phyloP scores from a whole-genome alignment of 2,797 vertebrate species.

The Luscinia luscinia region DNA sequence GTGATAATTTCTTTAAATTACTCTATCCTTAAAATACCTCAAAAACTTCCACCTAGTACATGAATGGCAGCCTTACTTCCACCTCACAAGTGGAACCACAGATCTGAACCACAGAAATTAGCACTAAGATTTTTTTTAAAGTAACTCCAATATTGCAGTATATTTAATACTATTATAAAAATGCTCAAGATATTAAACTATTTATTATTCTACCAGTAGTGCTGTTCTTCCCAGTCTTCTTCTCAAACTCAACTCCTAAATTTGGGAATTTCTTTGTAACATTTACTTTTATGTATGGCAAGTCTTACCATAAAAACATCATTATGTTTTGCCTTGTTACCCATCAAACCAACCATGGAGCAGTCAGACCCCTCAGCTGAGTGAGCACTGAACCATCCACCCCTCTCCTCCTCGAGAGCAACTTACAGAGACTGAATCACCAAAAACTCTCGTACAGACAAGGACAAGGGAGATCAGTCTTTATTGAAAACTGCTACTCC shows the following conservation, averaged over 20 bases:
- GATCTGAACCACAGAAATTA: not conserved
- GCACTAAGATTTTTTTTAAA: not conserved
- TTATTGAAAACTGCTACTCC: not conserved
- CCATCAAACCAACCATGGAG: rapidly evolving
- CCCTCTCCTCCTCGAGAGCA: rapidly evolving
- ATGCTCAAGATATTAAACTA: not conserved
- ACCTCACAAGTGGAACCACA: not conserved
- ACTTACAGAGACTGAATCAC: not conserved
- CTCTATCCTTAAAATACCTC: not conserved
- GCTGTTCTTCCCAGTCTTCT: not conserved
- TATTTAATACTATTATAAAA: not conserved
- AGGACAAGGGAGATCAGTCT: rapidly evolving
- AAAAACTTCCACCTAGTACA: not conserved
- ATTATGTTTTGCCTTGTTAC: not conserved
- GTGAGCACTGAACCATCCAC: rapidly evolving
- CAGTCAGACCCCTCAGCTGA: not conserved
- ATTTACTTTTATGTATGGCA: not conserved
- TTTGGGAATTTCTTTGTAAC: not conserved
- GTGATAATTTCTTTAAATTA: not conserved
- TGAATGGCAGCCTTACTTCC: not conserved
- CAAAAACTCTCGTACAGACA: not conserved
- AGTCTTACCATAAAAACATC: not conserved
- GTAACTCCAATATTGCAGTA: not conserved
- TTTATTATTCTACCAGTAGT: not conserved
- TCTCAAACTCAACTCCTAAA: not conserved